Evolutionary conservation across 2,113 vertebrate genomes (phyloP).

Genomic region (Bucco capensis): DNA sequence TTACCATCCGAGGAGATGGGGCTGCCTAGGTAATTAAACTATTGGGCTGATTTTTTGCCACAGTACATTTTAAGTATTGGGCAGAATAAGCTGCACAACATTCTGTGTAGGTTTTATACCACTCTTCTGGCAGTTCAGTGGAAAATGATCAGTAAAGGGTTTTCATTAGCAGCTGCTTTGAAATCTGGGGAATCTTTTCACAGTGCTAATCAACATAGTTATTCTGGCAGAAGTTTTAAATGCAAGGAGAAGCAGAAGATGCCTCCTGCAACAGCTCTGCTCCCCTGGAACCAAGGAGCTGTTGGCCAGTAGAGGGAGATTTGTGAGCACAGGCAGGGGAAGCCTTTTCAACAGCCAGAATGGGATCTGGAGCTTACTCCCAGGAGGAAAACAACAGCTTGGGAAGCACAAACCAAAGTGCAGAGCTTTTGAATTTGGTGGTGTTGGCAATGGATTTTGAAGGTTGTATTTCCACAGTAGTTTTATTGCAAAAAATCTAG

Average conservation of each 20-base stretch:
- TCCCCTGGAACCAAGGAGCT: background rate
- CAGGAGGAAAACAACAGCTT: background rate
- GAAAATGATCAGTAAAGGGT: background rate
- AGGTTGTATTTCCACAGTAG: background rate
- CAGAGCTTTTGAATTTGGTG: background rate
- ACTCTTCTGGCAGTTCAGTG: background rate
- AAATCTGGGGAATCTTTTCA: background rate
- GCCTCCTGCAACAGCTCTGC: background rate
- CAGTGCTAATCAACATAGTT: background rate
- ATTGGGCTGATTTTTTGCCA: too few species aligned
- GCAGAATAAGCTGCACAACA: background rate
- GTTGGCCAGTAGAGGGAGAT: slow-evolving; percentile 2
- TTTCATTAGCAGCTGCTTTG: background rate
- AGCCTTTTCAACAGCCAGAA: background rate
- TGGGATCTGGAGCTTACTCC: background rate
- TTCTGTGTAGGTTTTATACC: background rate
- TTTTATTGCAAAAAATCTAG: background rate
- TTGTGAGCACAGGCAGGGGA: background rate
- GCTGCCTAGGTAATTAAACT: too few species aligned
- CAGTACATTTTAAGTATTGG: background rate
- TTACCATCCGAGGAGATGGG: too few species aligned
- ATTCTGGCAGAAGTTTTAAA: background rate
- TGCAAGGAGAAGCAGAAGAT: background rate
- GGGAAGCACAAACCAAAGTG: background rate
- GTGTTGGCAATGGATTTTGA: background rate